These are phyloP conservation scores for Python bivittatus DNA, from an alignment of 2,113 vertebrate genomes.

Conservation along the genomic window DNA sequence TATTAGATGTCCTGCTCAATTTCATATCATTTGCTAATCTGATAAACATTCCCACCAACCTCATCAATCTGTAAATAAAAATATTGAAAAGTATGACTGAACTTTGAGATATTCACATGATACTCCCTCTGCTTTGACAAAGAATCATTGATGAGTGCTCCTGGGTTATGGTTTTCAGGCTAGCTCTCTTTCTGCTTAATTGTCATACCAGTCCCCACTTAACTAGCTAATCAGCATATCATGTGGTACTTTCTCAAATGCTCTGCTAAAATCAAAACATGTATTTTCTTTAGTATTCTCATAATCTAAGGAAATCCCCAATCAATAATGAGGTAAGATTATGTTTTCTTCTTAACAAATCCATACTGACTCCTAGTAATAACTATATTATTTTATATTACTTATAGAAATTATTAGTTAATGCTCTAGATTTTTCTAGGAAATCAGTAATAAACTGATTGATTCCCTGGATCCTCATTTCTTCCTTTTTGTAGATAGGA, in stretches of 20 bases:
- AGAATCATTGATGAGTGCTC: not conserved
- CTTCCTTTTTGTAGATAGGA: not conserved
- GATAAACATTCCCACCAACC: not conserved
- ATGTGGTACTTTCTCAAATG: not conserved
- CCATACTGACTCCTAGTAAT: not conserved
- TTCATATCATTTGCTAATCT: not conserved
- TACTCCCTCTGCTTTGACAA: not conserved
- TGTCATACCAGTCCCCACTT: not conserved
- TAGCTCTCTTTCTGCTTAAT: not conserved
- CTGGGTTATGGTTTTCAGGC: not conserved
- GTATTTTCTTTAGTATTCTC: not conserved
- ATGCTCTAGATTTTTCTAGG: not conserved
- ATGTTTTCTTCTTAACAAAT: not conserved
- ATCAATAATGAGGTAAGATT: not conserved
- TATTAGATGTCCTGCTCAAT: not conserved
- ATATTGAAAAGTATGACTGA: not conserved
- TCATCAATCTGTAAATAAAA: not conserved
- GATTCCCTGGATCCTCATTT: not conserved
- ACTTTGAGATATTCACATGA: not conserved
- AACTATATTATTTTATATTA: not conserved
- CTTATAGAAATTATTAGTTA: not conserved
- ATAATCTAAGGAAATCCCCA: not conserved
- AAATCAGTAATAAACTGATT: not conserved
- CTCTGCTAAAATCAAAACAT: not conserved
- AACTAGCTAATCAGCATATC: not conserved